Conservation (phyloP, 1,140 invertebrate species). For the Drosophila lacertosa region DNA sequence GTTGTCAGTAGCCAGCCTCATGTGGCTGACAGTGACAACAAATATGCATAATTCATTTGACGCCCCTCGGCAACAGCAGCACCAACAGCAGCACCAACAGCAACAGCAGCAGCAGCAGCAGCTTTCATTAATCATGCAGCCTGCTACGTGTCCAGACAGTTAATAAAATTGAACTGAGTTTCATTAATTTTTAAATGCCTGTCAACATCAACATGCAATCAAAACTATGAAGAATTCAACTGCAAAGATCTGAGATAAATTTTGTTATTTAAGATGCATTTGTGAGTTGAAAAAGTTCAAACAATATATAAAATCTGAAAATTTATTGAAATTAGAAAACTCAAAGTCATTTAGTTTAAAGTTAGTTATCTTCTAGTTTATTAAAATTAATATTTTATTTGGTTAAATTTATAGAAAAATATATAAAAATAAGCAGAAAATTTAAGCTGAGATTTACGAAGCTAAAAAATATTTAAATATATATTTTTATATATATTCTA, state of each 20-base stretch:
- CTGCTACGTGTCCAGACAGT: slow-evolving; percentile 32
- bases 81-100: slow-evolving; percentile 22
- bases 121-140: slow-evolving; percentile 67
- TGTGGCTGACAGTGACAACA: slow-evolving; percentile 56
- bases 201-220: slow-evolving; percentile 19
- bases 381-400: too few species aligned
- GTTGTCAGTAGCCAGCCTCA: neutral
- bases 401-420: too few species aligned
- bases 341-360: too few species aligned
- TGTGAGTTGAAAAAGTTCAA: too few species aligned
- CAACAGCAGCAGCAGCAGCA: slow-evolving; percentile 14
- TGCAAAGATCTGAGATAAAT: neutral
- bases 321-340: too few species aligned
- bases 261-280: too few species aligned
- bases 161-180: slow-evolving; percentile 47
- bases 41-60: slow-evolving; percentile 74
- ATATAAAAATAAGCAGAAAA: too few species aligned
- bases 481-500: too few species aligned
- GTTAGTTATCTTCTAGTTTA: too few species aligned
- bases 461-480: too few species aligned
- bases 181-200: slow-evolving; percentile 42
- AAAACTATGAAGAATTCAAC: neutral
- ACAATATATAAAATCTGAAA: too few species aligned
- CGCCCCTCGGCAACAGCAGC: slow-evolving; percentile 35
- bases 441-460: too few species aligned